Conservation (phyloP, 1,140 invertebrate species). For the Drosophila pseudoananassae region DNA sequence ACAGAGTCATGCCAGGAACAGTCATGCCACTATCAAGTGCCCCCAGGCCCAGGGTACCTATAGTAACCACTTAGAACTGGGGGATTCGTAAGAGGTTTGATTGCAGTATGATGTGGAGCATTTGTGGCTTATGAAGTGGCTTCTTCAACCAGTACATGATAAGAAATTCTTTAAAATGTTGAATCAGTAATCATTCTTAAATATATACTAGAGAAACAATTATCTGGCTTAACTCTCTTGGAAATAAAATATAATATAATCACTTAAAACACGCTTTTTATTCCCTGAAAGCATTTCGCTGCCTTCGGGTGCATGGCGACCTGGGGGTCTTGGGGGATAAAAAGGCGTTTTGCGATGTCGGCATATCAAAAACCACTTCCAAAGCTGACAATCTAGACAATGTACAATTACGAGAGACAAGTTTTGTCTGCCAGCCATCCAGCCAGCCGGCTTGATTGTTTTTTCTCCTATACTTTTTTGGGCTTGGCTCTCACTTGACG, state of each 20-base stretch:
- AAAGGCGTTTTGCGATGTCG: constrained; percentile 52
- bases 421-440: constrained; percentile 35
- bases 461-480: constrained; percentile 28
- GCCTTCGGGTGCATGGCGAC: constrained; percentile 4
- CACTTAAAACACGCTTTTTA: background rate
- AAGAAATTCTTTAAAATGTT: background rate
- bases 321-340: background rate
- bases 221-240: too few relatives aligned
- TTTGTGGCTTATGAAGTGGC: constrained; percentile 15
- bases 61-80: background rate
- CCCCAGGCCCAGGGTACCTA: background rate
- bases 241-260: background rate
- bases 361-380: constrained; percentile 73
- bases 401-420: constrained; percentile 75
- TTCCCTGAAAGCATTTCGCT: constrained; percentile 1
- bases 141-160: constrained; percentile 14
- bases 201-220: too few relatives aligned
- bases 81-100: constrained; percentile 9
- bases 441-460: constrained; percentile 4
- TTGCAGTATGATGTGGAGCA: constrained; percentile 12
- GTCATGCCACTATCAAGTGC: constrained; percentile 13
- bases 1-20: constrained; percentile 16
- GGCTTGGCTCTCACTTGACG: constrained; percentile 62
- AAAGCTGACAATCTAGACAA: constrained; percentile 65
- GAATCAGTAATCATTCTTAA: background rate